These are phyloP conservation scores for Craseonycteris thonglongyai DNA, from an alignment of 2,113 vertebrate species.

Conservation along the genomic window DNA sequence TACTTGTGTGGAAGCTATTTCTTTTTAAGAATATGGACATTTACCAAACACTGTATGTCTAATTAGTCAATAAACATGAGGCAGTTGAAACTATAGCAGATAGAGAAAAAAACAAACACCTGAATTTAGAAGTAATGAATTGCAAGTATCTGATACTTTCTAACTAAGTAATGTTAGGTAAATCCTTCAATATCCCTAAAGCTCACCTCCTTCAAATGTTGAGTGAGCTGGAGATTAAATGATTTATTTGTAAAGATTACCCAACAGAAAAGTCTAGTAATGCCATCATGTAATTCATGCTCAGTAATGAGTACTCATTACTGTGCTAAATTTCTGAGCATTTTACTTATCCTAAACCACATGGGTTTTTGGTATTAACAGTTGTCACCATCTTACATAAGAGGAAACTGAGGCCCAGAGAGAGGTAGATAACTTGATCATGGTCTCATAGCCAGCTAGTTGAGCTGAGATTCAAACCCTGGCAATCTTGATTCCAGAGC, in stretches of 20 bases:
- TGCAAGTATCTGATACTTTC: neutral
- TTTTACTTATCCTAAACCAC: neutral
- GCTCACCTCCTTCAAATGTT: neutral
- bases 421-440: neutral
- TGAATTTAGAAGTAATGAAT: neutral
- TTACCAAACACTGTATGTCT: neutral
- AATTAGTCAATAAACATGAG: neutral
- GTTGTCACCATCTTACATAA: neutral
- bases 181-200: neutral
- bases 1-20: neutral
- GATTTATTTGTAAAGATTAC: neutral
- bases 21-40: neutral
- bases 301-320: neutral
- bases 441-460: neutral
- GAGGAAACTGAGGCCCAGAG: neutral
- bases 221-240: neutral
- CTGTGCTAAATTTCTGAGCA: neutral
- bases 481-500: neutral
- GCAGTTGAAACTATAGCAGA: neutral
- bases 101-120: neutral
- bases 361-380: neutral
- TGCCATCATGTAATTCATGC: neutral
- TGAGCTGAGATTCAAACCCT: neutral
- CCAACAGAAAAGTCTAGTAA: neutral
- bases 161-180: neutral